These are phyloP conservation scores for Herpetotheres cachinnans DNA, from an alignment of 2,113 vertebrate species.

Conservation along the genomic window DNA sequence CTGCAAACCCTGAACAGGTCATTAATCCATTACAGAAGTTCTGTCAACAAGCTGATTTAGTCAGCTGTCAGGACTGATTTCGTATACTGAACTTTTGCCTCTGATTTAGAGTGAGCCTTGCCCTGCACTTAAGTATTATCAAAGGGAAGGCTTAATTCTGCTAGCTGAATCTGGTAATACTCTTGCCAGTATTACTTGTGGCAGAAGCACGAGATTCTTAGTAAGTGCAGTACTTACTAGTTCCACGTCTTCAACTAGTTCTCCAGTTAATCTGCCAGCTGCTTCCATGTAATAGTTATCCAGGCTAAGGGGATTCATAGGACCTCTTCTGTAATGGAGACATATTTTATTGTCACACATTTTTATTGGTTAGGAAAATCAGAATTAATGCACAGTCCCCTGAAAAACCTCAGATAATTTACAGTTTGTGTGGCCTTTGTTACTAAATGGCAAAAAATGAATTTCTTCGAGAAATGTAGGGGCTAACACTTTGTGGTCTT, in stretches of 20 bases:
- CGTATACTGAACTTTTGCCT: not conserved
- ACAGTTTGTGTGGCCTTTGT: not conserved
- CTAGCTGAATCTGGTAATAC: not conserved
- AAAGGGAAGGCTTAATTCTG: not conserved
- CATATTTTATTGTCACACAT: not conserved
- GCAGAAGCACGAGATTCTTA: not conserved
- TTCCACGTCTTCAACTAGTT: constrained; percentile 62
- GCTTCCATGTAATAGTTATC: constrained; percentile 75
- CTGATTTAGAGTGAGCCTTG: not conserved
- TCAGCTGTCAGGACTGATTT: not conserved
- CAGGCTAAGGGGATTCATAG: constrained; percentile 71
- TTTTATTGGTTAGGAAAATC: constrained; percentile 27
- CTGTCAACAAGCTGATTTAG: not conserved
- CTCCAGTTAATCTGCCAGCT: constrained; percentile 56
- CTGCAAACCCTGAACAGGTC: not conserved
- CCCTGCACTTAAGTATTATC: not conserved
- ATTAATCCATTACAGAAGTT: not conserved
- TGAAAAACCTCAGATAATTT: not conserved
- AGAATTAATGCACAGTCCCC: not conserved
- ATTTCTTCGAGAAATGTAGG: not conserved
- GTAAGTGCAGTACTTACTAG: constrained; percentile 63
- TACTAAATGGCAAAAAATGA: not conserved
- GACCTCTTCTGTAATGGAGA: constrained; percentile 71
- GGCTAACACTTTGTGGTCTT: not conserved
- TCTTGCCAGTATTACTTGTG: not conserved